Conservation (phyloP, 53 echinoderm and acorn worm species). For the Holothuria leucospilota region DNA sequence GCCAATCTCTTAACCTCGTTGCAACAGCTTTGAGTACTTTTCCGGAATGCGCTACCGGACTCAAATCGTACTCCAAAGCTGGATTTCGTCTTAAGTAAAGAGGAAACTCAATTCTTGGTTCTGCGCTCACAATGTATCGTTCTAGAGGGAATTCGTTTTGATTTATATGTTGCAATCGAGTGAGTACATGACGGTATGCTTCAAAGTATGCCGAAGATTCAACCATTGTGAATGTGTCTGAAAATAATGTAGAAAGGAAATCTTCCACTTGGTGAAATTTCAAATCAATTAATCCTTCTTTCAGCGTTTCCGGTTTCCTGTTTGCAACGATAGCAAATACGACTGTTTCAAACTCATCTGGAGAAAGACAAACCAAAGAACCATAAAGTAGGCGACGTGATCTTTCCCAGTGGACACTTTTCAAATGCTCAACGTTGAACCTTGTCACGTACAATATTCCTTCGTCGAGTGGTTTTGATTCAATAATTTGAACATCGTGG, state of each 20-base stretch:
- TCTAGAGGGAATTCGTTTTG: constrained; percentile 66
- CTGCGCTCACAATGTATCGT: constrained; percentile 64
- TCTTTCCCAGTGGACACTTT: constrained; percentile 77
- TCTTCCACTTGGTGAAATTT: constrained; percentile 67
- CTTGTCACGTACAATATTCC: constrained; percentile 80
- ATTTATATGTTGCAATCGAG: constrained; percentile 67
- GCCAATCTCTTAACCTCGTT: constrained; percentile 44
- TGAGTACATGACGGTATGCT: constrained; percentile 86
- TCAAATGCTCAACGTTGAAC: constrained; percentile 71
- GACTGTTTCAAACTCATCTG: constrained; percentile 82
- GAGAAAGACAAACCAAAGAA: constrained; percentile 84
- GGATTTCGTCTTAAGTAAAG: constrained; percentile 55
- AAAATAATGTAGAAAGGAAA: constrained; percentile 45
- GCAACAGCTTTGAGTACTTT: neutral
- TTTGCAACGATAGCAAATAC: constrained; percentile 89
- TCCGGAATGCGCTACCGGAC: neutral
- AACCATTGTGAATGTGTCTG: constrained; percentile 72
- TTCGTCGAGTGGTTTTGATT: constrained; percentile 72
- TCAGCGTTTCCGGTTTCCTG: constrained; percentile 71
- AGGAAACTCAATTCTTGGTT: constrained; percentile 48
- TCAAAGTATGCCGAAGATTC: constrained; percentile 93
- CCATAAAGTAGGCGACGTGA: constrained; percentile 82
- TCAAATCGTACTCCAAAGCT: constrained; percentile 60
- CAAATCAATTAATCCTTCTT: constrained; percentile 77
- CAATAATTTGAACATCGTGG: constrained; percentile 68